Evolutionary conservation across 1,140 invertebrate genomes (phyloP).

Genomic region (Sitophilus oryzae): DNA sequence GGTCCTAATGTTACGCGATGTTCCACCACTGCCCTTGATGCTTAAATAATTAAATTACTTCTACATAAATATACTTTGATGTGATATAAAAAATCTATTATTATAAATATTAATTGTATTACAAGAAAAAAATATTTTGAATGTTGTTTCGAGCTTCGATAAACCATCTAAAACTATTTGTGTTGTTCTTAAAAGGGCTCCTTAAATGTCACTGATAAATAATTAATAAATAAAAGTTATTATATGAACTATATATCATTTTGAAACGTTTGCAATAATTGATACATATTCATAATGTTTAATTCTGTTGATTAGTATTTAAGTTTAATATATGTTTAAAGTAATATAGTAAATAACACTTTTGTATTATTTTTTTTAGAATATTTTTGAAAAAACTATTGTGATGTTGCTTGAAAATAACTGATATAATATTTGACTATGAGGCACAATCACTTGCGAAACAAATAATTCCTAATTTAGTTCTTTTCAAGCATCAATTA

Average conservation of each 20-base stretch:
- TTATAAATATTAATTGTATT: slow-evolving; percentile 1
- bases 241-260: slow-evolving; percentile 26
- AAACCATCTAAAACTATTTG: not conserved
- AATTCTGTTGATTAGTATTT: too few relatives aligned
- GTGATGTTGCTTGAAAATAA: slow-evolving; percentile 2
- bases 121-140: not conserved
- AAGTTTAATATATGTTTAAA: too few relatives aligned
- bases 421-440: slow-evolving; percentile 1
- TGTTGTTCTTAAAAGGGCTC: slow-evolving; percentile 19
- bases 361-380: too few relatives aligned
- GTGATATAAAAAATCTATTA: slow-evolving; percentile 15
- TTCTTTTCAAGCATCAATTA: not conserved
- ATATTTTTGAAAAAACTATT: too few relatives aligned
- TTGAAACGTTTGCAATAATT: slow-evolving; percentile 31
- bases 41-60: slow-evolving; percentile 8
- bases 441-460: slow-evolving; percentile 39
- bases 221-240: slow-evolving; percentile 28
- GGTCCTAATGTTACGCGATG: too few relatives aligned
- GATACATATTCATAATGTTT: too few relatives aligned
- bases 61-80: slow-evolving; percentile 15
- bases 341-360: too few relatives aligned
- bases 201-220: slow-evolving; percentile 24
- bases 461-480: not conserved
- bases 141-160: not conserved
- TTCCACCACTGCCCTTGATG: too few relatives aligned